These are phyloP conservation scores for Pegoplata infirma DNA, from an alignment of 2,888 invertebrate species.

Conservation along the genomic window DNA sequence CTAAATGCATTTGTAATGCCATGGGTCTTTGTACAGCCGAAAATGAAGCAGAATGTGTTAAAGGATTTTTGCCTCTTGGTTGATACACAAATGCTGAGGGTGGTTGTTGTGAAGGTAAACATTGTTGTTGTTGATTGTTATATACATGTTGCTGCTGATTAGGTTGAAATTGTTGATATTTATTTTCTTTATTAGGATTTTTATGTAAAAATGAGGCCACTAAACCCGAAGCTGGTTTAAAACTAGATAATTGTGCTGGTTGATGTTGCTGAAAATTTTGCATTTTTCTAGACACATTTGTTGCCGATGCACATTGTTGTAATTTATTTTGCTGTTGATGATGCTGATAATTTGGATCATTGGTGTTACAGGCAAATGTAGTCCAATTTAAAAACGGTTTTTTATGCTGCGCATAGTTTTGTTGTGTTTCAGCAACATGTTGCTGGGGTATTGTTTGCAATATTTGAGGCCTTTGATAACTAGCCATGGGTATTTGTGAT, in stretches of 20 bases:
- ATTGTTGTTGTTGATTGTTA: slow-evolving; percentile 63
- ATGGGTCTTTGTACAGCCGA: slow-evolving; percentile 71
- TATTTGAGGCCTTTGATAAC: slow-evolving; percentile 68
- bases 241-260: slow-evolving; percentile 1
- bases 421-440: slow-evolving; percentile 62
- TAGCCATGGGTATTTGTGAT: slow-evolving; percentile 74
- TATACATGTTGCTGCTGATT: slow-evolving; percentile 47
- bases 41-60: slow-evolving; percentile 75
- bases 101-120: slow-evolving; percentile 52
- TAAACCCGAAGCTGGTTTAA: slow-evolving; percentile 64
- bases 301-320: slow-evolving; percentile 68
- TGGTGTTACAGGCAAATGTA: slow-evolving; percentile 73
- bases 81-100: slow-evolving; percentile 57
- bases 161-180: slow-evolving; percentile 60
- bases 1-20: slow-evolving; percentile 65
- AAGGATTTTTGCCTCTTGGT: slow-evolving; percentile 64
- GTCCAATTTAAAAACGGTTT: slow-evolving; percentile 76
- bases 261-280: slow-evolving; percentile 65
- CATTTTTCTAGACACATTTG: slow-evolving; percentile 68
- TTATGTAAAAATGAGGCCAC: slow-evolving; percentile 69
- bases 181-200: slow-evolving; percentile 73
- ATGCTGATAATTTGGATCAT: slow-evolving; percentile 71
- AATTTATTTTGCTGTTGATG: slow-evolving; percentile 62
- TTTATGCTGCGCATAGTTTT: slow-evolving; percentile 72
- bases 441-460: slow-evolving; percentile 69